Percentiles rank a stretch among this genome's conserved stretches.
phyloP scores from a whole-genome alignment of 2,797 vertebrate species.

The Craterocephalus amniculus region DNA sequence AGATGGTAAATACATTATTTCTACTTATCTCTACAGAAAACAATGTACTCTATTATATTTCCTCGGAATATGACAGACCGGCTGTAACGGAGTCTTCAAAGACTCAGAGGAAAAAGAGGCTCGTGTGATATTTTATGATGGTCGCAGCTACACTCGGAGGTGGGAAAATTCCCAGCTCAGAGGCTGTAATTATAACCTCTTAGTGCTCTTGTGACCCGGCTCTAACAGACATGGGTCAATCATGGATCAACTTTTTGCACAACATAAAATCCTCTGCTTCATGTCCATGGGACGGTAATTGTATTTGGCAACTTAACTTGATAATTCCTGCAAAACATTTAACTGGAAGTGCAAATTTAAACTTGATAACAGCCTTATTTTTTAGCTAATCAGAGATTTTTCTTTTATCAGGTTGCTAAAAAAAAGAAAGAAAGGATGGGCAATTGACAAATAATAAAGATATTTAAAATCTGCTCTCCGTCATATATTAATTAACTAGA shows the following conservation, averaged over 20 bases:
- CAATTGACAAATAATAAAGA: no score
- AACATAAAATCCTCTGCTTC: neutral
- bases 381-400: neutral
- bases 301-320: neutral
- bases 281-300: neutral
- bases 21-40: neutral
- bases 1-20: neutral
- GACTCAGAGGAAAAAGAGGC: neutral
- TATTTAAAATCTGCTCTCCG: neutral
- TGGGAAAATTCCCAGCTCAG: constrained; percentile 7
- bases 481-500: neutral
- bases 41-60: neutral
- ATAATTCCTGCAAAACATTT: neutral
- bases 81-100: no score
- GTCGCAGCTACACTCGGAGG: constrained; percentile 3
- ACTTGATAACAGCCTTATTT: neutral
- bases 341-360: neutral
- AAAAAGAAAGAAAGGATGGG: neutral
- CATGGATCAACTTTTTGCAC: neutral
- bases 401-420: neutral
- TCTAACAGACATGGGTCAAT: constrained; percentile 7
- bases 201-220: constrained; percentile 2
- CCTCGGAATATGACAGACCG: no score
- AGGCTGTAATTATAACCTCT: constrained; percentile 32
- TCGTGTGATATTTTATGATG: neutral